These are phyloP conservation scores for Aurelia sp. DNA, from an alignment of 30 jellyfish, hydroid and myxozoan genomes.

Conservation along the genomic window DNA sequence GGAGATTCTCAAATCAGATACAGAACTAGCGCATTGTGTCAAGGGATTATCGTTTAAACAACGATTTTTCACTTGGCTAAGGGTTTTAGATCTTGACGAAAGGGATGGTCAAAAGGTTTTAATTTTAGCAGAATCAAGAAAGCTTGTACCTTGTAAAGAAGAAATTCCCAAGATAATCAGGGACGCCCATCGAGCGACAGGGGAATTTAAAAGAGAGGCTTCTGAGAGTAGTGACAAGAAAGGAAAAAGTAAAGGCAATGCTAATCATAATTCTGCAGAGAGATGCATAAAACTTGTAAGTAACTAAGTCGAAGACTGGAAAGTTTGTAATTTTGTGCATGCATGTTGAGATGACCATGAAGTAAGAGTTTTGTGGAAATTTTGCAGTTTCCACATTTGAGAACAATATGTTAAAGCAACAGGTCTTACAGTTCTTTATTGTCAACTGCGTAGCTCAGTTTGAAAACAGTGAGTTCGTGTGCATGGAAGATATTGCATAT, in stretches of 20 bases:
- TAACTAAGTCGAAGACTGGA: background rate
- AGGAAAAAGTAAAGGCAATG: slow-evolving; percentile 5
- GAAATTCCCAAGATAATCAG: slow-evolving; percentile 45
- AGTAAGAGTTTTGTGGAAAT: too few species aligned
- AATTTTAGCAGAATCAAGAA: slow-evolving; percentile 21
- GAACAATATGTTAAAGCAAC: too few species aligned
- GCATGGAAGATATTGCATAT: too few species aligned
- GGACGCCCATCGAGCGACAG: slow-evolving; percentile 54
- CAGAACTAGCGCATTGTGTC: slow-evolving; percentile 6
- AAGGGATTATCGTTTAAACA: slow-evolving; percentile 30
- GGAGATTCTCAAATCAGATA: slow-evolving; percentile 37
- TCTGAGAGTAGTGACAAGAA: background rate
- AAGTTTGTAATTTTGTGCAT: too few species aligned
- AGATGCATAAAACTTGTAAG: slow-evolving; percentile 51
- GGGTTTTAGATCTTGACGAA: slow-evolving; percentile 37
- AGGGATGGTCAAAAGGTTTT: slow-evolving; percentile 16
- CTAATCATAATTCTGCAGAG: slow-evolving; percentile 40
- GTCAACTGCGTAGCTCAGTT: too few species aligned
- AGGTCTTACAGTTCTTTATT: too few species aligned
- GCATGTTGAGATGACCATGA: too few species aligned
- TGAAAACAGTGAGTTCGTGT: too few species aligned
- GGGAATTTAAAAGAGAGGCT: slow-evolving; percentile 39
- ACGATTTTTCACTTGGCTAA: slow-evolving; percentile 35
- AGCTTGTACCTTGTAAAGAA: slow-evolving; percentile 46
- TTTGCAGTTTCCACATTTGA: too few species aligned